A percentile compares a stretch with the other conserved stretches of the same genome.
Conservation (phyloP, 2,113 vertebrate genomes). For the Crocuta crocuta region DNA sequence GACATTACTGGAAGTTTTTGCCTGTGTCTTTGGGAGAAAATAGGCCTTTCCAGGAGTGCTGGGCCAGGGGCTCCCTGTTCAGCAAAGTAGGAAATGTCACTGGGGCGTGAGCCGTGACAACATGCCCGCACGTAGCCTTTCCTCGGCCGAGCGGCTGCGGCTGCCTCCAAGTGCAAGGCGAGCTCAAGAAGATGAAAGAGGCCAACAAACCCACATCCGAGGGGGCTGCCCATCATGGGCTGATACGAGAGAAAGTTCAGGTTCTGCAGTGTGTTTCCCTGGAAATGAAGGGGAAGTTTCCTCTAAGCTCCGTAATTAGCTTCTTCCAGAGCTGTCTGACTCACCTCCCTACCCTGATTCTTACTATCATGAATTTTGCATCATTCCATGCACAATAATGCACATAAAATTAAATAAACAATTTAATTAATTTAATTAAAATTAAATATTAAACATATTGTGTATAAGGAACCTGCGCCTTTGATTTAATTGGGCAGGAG, state of each 20-base stretch:
- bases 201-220: neutral
- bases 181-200: neutral
- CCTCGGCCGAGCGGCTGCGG: constrained; percentile 55
- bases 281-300: constrained; percentile 74
- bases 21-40: constrained; percentile 13
- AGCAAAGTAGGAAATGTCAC: constrained; percentile 63
- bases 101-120: constrained; percentile 13
- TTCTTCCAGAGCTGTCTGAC: constrained; percentile 83
- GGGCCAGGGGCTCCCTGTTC: neutral
- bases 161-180: neutral
- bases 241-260: constrained; percentile 70
- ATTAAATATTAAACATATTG: constrained; percentile 94
- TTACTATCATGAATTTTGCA: constrained; percentile 90
- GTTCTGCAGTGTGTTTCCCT: constrained; percentile 60
- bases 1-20: constrained; percentile 12
- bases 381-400: constrained; percentile 89
- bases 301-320: constrained; percentile 86
- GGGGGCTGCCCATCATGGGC: neutral
- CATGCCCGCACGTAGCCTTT: neutral
- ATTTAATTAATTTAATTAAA: constrained; percentile 93
- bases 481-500: constrained; percentile 92
- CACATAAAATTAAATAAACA: constrained; percentile 97
- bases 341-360: constrained; percentile 77
- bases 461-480: constrained; percentile 89
- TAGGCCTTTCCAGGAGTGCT: neutral